A percentile compares a stretch with the other conserved stretches of the same genome.
Evolutionary conservation across 2,113 vertebrate species (phyloP).

Genomic region (Amblyornis subalaris): DNA sequence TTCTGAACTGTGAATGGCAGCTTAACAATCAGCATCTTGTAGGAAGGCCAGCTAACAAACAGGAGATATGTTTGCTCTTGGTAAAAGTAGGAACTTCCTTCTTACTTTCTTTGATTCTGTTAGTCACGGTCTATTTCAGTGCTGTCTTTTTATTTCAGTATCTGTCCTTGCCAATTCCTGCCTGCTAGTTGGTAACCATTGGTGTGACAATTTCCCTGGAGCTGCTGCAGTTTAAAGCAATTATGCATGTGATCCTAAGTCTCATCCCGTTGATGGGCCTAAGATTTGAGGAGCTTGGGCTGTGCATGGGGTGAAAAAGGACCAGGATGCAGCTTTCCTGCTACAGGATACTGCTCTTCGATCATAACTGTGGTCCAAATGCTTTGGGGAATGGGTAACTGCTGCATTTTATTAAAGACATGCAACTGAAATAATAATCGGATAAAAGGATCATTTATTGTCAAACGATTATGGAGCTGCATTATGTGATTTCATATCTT

Average conservation of each 20-base stretch:
- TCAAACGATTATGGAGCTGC: constrained; percentile 56
- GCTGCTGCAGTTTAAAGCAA: not conserved
- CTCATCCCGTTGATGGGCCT: not conserved
- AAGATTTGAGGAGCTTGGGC: not conserved
- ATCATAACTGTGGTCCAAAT: not conserved
- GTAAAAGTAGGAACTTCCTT: not conserved
- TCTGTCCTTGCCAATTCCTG: not conserved
- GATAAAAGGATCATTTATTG: constrained; percentile 67
- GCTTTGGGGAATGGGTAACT: constrained; percentile 22
- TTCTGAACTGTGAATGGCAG: not conserved
- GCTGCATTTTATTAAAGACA: constrained; percentile 54
- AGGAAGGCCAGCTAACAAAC: not conserved
- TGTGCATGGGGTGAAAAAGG: not conserved
- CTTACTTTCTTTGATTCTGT: not conserved
- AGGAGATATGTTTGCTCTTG: not conserved
- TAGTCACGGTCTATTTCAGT: not conserved
- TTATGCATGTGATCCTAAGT: not conserved
- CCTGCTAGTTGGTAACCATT: not conserved
- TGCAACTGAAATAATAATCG: constrained; percentile 47
- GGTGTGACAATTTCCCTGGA: not conserved
- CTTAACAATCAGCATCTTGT: not conserved
- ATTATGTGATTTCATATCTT: constrained; percentile 63
- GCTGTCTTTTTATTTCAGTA: not conserved
- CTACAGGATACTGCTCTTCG: not conserved
- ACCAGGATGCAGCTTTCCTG: not conserved